Evolutionary conservation across 2,113 vertebrate genomes (phyloP), one percentile per base, ranked within the genome.

Genomic region (Saiga tatarica): DNA sequence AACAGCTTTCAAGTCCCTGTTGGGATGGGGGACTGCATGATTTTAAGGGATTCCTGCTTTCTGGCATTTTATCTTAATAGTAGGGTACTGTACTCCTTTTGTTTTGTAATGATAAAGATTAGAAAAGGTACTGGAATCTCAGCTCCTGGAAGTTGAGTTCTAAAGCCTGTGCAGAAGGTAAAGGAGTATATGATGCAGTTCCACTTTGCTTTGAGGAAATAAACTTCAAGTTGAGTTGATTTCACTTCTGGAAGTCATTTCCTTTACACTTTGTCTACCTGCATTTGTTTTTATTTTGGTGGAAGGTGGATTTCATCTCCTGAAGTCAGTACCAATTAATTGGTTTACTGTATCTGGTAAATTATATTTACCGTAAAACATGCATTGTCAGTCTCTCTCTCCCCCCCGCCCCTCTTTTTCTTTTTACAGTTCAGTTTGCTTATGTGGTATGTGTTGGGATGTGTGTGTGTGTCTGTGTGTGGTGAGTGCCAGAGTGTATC

Each of bases 11-110:
- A 57, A 42, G 74, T 94, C 50, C 59, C 59, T 74, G 1, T 8
- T 3, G 11, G 33, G 62, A 33, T 36, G 26, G 59, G 6, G 1
- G 42, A 64, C 28, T 57, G 16, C 5, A 11, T 71, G 39, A 76
- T 36, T 89, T 52, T 59, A 79, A 62, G 28, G 30, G 17, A 7
- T 36, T 42, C 64, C 50, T 93, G 53, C 50, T 89, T 94, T 93
- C 67, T 64, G 59, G 52, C 15, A 78, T 83, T 93, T 71, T 47
- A 28, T 78, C 96, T 93, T 94, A 93, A 36, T 42, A 42, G 60
- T 42, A 53, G 14, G 15, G 9, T 78, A 87, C 50, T 39, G 1
- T 89, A n/a, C 15, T 81, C 64, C 21, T 85, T 64, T 94, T 55
- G 13, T 60, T 81, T 47, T 13, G 47, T 59, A 82, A 28, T 62